Conservation (phyloP, 2,113 vertebrate species). For the Arvicanthis niloticus region DNA sequence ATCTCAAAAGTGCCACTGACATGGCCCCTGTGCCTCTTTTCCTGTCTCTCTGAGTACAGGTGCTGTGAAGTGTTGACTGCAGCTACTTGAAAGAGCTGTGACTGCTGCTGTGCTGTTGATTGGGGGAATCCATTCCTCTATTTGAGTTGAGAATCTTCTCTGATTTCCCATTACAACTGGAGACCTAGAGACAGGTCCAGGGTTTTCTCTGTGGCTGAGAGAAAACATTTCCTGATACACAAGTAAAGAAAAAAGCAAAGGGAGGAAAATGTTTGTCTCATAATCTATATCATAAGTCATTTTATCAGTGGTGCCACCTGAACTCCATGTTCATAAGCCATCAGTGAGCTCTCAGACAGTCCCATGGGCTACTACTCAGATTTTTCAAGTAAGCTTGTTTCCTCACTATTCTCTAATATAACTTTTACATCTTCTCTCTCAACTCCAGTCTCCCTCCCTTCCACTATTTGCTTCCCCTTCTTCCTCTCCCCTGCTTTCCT, state of each 20-base stretch:
- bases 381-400: background rate
- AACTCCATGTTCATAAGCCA: background rate
- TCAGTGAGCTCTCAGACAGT: background rate
- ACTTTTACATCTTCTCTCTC: background rate
- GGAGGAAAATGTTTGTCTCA: background rate
- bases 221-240: background rate
- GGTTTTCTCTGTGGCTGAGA: background rate
- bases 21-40: background rate
- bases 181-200: background rate
- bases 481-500: too few species aligned
- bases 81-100: too few species aligned
- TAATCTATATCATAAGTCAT: background rate
- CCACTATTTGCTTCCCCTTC: background rate
- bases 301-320: background rate
- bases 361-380: background rate
- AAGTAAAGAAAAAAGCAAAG: background rate
- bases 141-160: background rate
- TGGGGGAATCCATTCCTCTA: background rate
- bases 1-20: background rate
- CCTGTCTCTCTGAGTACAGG: background rate
- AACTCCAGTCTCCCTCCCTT: background rate
- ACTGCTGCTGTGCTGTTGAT: background rate
- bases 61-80: background rate
- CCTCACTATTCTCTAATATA: background rate
- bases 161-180: background rate